These are phyloP conservation scores for Eubasilissa splendida DNA, from an alignment of 2,888 invertebrate genomes.

Conservation along the genomic window DNA sequence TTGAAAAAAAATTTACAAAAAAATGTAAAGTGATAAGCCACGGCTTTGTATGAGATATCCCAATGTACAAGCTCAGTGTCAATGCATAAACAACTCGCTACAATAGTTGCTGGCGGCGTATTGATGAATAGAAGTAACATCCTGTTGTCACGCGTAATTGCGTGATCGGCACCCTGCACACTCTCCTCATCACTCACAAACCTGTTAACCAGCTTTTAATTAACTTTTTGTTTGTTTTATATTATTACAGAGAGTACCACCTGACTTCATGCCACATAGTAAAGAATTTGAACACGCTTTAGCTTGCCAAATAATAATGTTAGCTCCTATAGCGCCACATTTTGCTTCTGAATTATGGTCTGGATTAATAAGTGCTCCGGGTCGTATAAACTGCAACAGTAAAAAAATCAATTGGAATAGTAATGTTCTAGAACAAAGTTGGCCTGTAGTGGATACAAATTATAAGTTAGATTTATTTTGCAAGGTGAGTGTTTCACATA, in stretches of 20 bases:
- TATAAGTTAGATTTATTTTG: slow-evolving; percentile 79
- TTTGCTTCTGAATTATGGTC: slow-evolving; percentile 94
- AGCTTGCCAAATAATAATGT: slow-evolving; percentile 85
- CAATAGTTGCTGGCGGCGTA: too few relatives aligned
- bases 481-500: slow-evolving; percentile 69
- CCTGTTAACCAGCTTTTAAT: too few relatives aligned
- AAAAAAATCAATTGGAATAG: slow-evolving; percentile 78
- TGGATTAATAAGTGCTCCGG: slow-evolving; percentile 79
- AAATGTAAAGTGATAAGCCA: too few relatives aligned
- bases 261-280: slow-evolving; percentile 76
- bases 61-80: too few relatives aligned
- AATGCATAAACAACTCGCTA: too few relatives aligned
- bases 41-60: too few relatives aligned
- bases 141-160: too few relatives aligned
- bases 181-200: too few relatives aligned
- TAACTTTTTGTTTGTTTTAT: background rate
- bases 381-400: slow-evolving; percentile 69
- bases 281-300: slow-evolving; percentile 85
- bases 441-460: slow-evolving; percentile 83
- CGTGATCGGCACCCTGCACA: too few relatives aligned
- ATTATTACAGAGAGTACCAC: slow-evolving; percentile 72
- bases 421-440: slow-evolving; percentile 81
- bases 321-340: slow-evolving; percentile 92
- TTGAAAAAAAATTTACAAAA: too few relatives aligned
- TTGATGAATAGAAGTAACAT: too few relatives aligned